Evolutionary conservation across 2,797 vertebrate genomes (phyloP), one percentile per base, ranked within the genome.

Genomic region (Lindbergichthys nudifrons): DNA sequence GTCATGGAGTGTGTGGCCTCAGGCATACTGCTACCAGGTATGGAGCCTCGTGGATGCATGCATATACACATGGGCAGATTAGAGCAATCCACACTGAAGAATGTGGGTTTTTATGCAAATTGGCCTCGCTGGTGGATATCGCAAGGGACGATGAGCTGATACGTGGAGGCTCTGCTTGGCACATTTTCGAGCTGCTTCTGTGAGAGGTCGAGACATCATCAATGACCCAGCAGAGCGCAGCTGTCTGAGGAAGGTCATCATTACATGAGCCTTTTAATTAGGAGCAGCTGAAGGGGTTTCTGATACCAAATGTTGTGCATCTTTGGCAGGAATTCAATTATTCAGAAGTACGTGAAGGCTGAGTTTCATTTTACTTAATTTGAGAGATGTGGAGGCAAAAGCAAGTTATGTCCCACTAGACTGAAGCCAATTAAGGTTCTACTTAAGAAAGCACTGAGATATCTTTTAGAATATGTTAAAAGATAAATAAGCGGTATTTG

Each of bases 1-100:
- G 97, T 99, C 88, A 97, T 99, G 97, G 98, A 99, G 94, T 99
- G 98, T 87, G 93, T 99, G 91, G 97, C 98, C 58, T 99, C 97
- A 63, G 98, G 98, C 92, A 99, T 99, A 84, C 94, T 99, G 81
- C 96, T 99, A 83, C 97, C 97, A 75, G 98, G 98, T 99, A 95
- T 9, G 71, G 10, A 58, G 12, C 18, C 61, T 7, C 11, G 15
- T 9, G 46, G 12, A 64, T 36, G 42, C 7, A 50, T 61, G 7
- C 52, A 41, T 61, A 19, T 11, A 57, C 36, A 41, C 15, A 52
- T 36, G 56, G 58, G 75, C 56, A 21, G 10, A 42, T 50, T 36
- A 26, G 5, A 72, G 19, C 59, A 54, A 62, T 50, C 26, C 10
- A 18, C 45, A 53, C 16, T 48, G 15, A 18, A 47, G n/a, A 18